Percentiles rank a stretch among this genome's conserved stretches.
phyloP scores from a whole-genome alignment of 1,140 invertebrate species.

The Pemphigus obesinymphae region DNA sequence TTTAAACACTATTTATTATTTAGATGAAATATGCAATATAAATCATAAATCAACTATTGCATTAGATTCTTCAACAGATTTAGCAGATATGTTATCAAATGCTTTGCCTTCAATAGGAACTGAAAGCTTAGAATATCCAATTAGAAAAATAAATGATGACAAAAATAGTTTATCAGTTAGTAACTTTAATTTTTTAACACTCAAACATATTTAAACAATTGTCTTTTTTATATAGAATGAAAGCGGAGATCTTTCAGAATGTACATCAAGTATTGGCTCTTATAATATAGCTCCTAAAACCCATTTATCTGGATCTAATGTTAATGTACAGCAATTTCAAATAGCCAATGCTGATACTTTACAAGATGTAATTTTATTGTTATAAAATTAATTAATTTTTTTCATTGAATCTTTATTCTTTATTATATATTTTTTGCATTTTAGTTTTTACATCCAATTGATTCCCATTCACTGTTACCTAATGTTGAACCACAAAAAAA shows the following conservation, averaged over 20 bases:
- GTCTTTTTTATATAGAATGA: conserved; percentile 60
- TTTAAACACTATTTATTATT: conserved; percentile 35
- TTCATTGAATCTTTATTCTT: conserved; percentile 48
- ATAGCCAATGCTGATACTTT: conserved; percentile 52
- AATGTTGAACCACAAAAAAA: conserved; percentile 36
- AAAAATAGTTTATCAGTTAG: conserved; percentile 23
- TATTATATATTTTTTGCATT: background rate
- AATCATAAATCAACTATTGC: conserved; percentile 68
- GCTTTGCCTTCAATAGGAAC: conserved; percentile 66
- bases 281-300: conserved; percentile 66
- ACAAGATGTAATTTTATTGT: conserved; percentile 54
- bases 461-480: conserved; percentile 37
- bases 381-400: too few species aligned
- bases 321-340: conserved; percentile 45
- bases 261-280: conserved; percentile 68
- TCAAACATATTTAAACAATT: background rate
- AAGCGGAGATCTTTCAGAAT: conserved; percentile 69
- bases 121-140: conserved; percentile 14
- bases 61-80: conserved; percentile 55
- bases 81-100: conserved; percentile 70
- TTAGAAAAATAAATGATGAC: conserved; percentile 6
- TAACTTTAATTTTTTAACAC: background rate
- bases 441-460: conserved; percentile 34
- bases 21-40: conserved; percentile 78
- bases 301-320: conserved; percentile 52